Evolutionary conservation across 2,797 vertebrate species (phyloP), one percentile per base, ranked within the genome.

Genomic region (Heteromormyrus szaboi): DNA sequence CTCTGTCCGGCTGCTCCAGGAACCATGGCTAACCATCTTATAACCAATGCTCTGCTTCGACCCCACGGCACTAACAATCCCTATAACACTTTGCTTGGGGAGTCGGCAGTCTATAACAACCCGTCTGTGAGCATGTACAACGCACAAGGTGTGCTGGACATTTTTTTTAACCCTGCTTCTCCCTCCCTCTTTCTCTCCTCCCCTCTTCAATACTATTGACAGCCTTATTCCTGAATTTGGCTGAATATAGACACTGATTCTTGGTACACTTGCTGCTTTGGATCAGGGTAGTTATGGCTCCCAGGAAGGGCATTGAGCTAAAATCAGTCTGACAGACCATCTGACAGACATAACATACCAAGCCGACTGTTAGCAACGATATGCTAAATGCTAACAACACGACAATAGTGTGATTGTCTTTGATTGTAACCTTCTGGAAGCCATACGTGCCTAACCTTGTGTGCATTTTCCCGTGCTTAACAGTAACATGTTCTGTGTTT

Each of bases 1-100:
- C 83, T 90, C 62, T 90, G 50, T 86, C 90, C 96, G 98, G 97
- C 97, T 98, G 97, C 96, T 98, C 95, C 98, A 99, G 99, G 98
- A 97, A 98, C 97, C 97, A 99, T 99, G 98, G 98, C 98, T 98
- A 99, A 99, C 95, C 98, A 99, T 98, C 98, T 99, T 97, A 99
- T 99, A 97, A 98, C 98, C 97, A 99, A 98, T 96, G 98, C 99
- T 95, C 98, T 99, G 94, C 99, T 99, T 96, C 98, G 99, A 97
- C 97, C 98, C 97, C 98, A 99, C 97, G 97, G 98, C 97, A 98
- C 98, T 98, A 99, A 99, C 98, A 99, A 99, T 97, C 99, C 98
- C 95, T 99, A 99, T 99, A 99, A 99, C 95, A 99, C 98, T 97
- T 98, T 99, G 98, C 98, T 99, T 95, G 99, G 98, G 97, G 99